Conservation (phyloP, 2,113 vertebrate genomes). For the Larimichthys crocea region DNA sequence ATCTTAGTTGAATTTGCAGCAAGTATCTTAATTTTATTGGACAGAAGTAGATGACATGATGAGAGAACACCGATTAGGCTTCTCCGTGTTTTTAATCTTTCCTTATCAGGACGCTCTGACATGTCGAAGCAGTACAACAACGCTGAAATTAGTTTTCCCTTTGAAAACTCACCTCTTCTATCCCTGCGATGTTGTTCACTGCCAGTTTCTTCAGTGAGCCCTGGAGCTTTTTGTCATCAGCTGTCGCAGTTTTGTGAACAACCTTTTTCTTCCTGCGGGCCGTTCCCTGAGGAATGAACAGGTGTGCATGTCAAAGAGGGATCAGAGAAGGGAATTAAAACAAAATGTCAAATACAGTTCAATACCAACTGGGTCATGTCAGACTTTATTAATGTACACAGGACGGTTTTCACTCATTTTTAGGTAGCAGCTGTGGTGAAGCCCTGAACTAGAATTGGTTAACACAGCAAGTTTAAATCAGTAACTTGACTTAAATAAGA, state of each 20-base stretch:
- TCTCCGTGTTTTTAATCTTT: slow-evolving; percentile 16
- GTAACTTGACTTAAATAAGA: background rate
- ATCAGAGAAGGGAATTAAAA: background rate
- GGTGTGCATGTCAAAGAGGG: slow-evolving; percentile 3
- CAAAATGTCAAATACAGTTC: slow-evolving; percentile 18
- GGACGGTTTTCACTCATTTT: background rate
- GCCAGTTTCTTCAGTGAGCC: slow-evolving; percentile 98
- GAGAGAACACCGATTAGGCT: background rate
- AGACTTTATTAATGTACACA: background rate
- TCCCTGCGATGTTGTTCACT: slow-evolving; percentile 98
- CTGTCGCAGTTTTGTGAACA: slow-evolving; percentile 98
- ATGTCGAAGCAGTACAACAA: background rate
- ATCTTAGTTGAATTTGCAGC: background rate
- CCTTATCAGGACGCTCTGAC: background rate
- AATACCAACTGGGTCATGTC: background rate
- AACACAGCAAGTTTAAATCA: background rate
- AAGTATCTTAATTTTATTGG: background rate
- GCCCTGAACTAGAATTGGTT: background rate
- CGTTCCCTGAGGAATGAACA: slow-evolving; percentile 87
- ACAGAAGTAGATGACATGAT: slow-evolving; percentile 27
- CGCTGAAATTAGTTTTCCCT: background rate
- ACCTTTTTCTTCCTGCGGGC: slow-evolving; percentile 99
- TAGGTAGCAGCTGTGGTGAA: background rate
- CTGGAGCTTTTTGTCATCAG: slow-evolving; percentile 99
- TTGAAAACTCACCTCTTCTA: slow-evolving; percentile 90